Base-by-base conservation (phyloP, 2,113 vertebrate species). In the Pipra filicauda region DNA sequence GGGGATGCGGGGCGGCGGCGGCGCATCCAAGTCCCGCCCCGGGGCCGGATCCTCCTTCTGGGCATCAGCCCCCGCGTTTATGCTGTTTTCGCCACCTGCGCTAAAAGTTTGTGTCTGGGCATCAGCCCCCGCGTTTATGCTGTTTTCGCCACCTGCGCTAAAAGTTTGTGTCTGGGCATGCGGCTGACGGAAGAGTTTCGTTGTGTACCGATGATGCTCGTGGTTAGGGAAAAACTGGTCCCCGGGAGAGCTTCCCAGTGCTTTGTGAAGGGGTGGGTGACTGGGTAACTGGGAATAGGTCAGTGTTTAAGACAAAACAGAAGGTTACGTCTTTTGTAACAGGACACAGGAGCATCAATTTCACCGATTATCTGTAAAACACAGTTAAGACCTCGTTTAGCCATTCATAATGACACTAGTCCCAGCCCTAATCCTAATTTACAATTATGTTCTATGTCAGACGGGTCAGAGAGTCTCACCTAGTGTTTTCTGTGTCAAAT, bases 21-120 rank as follows among this genome's bases (percentile, higher is more conserved):
- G 37, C 33, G 41, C 12, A 3, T 11, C 70, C 58, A 0, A 0
- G 11, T 13, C 55, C 0, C 78, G 30, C 7, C 10, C n/a, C 8
- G 44, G n/a, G 31, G 49, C 18, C 48, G 2, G 18, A 0, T 12
- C 11, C 21, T 2, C 26, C 3, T 26, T 15, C 11, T 14, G 77
- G 21, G 59, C 22, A 9, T 9, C 28, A 5, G 37, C 7, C 2
- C 22, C 8, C 15, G 5, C 3, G 12, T 12, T 54, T 20, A 0
- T 15, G 28, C 6, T 19, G 13, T 30, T 70, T 37, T 33, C 30
- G 4, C 4, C 12, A 3, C 14, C 2, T 61, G 31, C 48, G 4
- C 2, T 31, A 3, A 35, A 61, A 41, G 12, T 70, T 43, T 2
- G 3, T 8, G 39, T 30, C 10, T 17, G 76, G 22, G 62, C 21